Evolutionary conservation across 2,888 invertebrate genomes (phyloP), one percentile per base, ranked within the genome.

Genomic region (Sinotaia quadrata): DNA sequence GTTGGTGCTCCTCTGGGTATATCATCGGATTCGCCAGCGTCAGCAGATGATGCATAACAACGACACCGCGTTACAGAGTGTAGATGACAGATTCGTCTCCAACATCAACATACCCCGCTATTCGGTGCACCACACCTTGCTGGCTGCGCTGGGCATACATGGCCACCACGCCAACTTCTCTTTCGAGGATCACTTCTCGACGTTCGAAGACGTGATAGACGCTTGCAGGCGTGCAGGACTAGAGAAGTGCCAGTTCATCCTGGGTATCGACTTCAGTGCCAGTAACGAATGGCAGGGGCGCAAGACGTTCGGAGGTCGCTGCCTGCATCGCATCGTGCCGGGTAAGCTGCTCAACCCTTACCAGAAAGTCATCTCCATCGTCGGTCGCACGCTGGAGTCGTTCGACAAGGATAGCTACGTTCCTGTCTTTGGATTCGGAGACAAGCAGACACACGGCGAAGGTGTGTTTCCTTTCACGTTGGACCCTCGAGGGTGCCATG

Each of bases 221-320:
- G 88, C 88, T 0, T 89, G 90, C 86, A 73, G 85, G 27, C 80
- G 83, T 68, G 89, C 90, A 3, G 90, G 90, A 0, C 81, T 90
- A 24, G 88, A 89, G 67, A 81, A 83, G 2, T 87, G 89, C 72
- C 87, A 89, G 68, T 80, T 90, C n/a, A 89, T 90, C n/a, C 87
- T 90, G 61, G 90, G 90, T 0, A 86, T 90, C 47, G 90, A 90
- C 80, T 90, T 90, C 82, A 90, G 90, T 8, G 90, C 90, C 10
- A 88, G 88, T 74, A 90, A 90, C 78, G 90, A 90, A 76, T 90
- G 90, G 87, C 90, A 90, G 77, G 90, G 90, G 33, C 79, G 89
- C 57, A 87, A 88, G 69, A 89, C 88, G 10, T 90, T 90, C 77
- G 81, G 78, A 44, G 89, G 89, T 24, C 82, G 87, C 36, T 86